These are phyloP conservation scores for Drosophila subquinaria DNA, from an alignment of 2,888 invertebrate genomes.

Conservation along the genomic window DNA sequence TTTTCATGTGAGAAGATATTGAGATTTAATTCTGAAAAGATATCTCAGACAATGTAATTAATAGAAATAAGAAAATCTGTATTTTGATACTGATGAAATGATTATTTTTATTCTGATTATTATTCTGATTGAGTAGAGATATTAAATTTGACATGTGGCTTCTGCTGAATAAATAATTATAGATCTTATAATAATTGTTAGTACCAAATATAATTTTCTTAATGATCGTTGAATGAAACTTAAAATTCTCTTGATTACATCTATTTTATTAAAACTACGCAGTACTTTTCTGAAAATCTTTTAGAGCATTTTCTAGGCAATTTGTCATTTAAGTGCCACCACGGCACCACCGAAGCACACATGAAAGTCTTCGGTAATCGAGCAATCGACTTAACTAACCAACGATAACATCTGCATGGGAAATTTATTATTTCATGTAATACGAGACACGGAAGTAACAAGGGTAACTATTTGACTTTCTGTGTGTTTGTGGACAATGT, in stretches of 20 bases:
- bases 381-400: conserved; percentile 39
- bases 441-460: conserved; percentile 58
- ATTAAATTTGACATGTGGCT: no score
- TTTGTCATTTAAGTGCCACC: conserved; percentile 16
- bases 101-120: no score
- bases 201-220: neutral
- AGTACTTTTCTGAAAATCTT: conserved; percentile 1
- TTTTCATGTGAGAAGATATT: no score
- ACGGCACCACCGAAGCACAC: conserved; percentile 14
- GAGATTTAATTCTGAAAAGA: no score
- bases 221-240: neutral
- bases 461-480: conserved; percentile 68
- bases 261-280: neutral
- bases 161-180: no score
- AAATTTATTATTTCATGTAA: conserved; percentile 66
- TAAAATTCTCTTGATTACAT: neutral
- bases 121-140: no score
- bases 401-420: conserved; percentile 52
- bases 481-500: conserved; percentile 4
- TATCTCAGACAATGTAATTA: no score
- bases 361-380: conserved; percentile 22
- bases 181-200: no score
- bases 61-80: no score
- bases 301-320: conserved; percentile 12
- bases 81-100: no score